phyloP scores from a whole-genome alignment of 2,113 vertebrate species.

The Corynorhinus townsendii region DNA sequence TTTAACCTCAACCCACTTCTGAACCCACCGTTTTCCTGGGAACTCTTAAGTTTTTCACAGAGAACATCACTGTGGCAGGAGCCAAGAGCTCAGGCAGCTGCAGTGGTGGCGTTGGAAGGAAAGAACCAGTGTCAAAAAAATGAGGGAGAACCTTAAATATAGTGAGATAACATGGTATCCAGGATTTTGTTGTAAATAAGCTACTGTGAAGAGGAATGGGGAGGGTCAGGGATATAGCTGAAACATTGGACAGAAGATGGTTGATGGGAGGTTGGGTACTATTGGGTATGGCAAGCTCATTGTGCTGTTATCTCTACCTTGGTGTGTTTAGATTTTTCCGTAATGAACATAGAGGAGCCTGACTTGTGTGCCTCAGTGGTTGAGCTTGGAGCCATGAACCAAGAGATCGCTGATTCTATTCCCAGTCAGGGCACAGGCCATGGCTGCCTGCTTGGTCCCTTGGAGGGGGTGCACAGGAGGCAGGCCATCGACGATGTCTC shows the following conservation, averaged over 20 bases:
- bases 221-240: background rate
- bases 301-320: background rate
- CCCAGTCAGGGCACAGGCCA: too few species aligned
- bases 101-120: constrained; percentile 61
- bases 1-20: background rate
- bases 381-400: too few species aligned
- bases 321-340: background rate
- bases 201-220: background rate
- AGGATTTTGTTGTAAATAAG: background rate
- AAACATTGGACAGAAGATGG: background rate
- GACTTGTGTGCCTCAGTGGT: too few species aligned
- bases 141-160: background rate
- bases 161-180: background rate
- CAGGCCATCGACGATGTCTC: too few species aligned
- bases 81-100: too few species aligned
- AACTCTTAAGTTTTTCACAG: background rate
- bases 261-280: background rate
- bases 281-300: background rate
- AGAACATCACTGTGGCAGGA: background rate
- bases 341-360: background rate
- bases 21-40: background rate
- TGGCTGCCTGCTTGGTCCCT: too few species aligned
- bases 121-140: constrained; percentile 62
- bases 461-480: too few species aligned
- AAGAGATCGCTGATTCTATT: too few species aligned